Base-by-base conservation (phyloP, 2,113 vertebrate species). In the Ranitomeya imitator region DNA sequence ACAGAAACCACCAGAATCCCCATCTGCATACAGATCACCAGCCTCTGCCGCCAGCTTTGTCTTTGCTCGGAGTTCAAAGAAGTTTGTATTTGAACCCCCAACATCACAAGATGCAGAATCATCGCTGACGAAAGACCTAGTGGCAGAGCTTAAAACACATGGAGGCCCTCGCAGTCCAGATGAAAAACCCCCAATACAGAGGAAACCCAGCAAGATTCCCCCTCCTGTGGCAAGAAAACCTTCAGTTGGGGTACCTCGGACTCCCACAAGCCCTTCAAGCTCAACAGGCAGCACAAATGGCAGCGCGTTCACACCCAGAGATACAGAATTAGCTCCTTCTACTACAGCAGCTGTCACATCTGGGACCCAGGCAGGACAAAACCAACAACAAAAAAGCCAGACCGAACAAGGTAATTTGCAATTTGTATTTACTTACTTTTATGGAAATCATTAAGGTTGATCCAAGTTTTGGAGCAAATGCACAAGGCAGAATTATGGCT, bases 211-310 rank as follows among this genome's bases (percentile, higher is more conserved):
- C 63, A 99, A 97, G 92, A 93, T 97, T 19, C 97, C 97, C 2
- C 98, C 98, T 26, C 97, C 97, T 0, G 96, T 99, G 18, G 97
- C 98, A 90, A 98, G 95, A 90, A 99, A 99, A 92, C 98, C 97
- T 55, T 92, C 91, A 0, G 92, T 94, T 0, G 92, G 1, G 90
- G 91, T 73, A 86, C 19, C 0, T 0, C 55, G 90, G 52, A 91
- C 21, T 81, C 78, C 7, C 14, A 86, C 0, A 0, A 74, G 86
- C 82, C 13, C 0, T 85, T 3, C 52, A 63, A 51, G 21, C n/a
- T 52, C 80, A 19, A 83, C 71, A 55, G 79, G 19, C 5, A 82
- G 31, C 21, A 77, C 21, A 57, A 83, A 61, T 84, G 87, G 80
- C 45, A 84, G 73, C 78, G 55, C 67, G 12, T 54, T 26, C 3